Evolutionary conservation across 2,888 invertebrate genomes (phyloP).

Genomic region (Salticus scenicus): DNA sequence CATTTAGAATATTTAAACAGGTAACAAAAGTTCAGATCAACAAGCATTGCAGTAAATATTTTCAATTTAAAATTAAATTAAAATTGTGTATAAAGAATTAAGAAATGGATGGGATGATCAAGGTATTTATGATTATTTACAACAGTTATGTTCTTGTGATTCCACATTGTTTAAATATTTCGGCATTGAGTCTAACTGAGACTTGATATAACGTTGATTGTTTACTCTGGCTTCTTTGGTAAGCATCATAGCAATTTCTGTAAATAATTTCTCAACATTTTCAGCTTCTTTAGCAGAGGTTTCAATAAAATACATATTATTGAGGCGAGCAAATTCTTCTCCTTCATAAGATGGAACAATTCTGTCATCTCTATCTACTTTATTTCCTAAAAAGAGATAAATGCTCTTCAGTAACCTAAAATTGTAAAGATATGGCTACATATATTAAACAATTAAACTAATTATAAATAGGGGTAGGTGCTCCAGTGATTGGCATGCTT

Average conservation of each 20-base stretch:
- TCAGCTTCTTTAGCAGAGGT: slow-evolving; percentile 98
- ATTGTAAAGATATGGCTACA: too few species aligned
- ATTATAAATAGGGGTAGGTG: too few species aligned
- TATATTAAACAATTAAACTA: too few species aligned
- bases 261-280: slow-evolving; percentile 96
- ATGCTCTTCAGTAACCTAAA: background rate
- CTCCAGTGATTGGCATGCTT: too few species aligned
- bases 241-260: slow-evolving; percentile 93
- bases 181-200: slow-evolving; percentile 20
- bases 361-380: slow-evolving; percentile 96
- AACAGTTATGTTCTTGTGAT: slow-evolving; percentile 46
- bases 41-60: slow-evolving; percentile 6
- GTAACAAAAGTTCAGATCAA: slow-evolving; percentile 5
- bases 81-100: background rate
- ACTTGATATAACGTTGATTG: slow-evolving; percentile 25
- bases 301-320: slow-evolving; percentile 98
- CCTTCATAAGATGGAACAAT: slow-evolving; percentile 97
- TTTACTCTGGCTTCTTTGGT: slow-evolving; percentile 73
- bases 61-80: background rate
- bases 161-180: slow-evolving; percentile 18
- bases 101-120: background rate
- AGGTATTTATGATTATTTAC: slow-evolving; percentile 50
- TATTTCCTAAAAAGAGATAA: slow-evolving; percentile 83
- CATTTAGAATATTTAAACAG: background rate
- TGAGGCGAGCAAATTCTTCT: slow-evolving; percentile 93